These are phyloP conservation scores for Campopleginae sp. DNA, from an alignment of 2,888 invertebrate species.

Conservation along the genomic window DNA sequence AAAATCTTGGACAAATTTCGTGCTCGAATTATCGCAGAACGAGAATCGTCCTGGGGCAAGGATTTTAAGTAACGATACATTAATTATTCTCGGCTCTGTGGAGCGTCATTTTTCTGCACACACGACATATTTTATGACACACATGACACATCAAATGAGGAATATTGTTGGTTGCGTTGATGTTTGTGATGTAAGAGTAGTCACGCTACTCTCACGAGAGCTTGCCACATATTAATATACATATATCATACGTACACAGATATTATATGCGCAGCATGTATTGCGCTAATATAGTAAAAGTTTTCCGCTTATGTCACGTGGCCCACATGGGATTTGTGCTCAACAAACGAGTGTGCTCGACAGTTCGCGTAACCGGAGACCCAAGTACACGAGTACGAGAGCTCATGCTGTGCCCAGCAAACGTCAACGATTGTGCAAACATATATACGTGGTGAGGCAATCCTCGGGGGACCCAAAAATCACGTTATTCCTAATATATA, in stretches of 20 bases:
- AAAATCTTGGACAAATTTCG: too few relatives aligned
- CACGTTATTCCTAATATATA: neutral
- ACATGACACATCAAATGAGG: neutral
- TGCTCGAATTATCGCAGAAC: neutral
- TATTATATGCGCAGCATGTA: neutral
- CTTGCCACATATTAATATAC: neutral
- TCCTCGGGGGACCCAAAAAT: neutral
- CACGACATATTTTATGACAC: slow-evolving; percentile 8
- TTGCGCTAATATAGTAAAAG: slow-evolving; percentile 9
- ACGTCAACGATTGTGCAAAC: neutral
- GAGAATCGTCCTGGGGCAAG: neutral
- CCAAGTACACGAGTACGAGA: slow-evolving; percentile 25
- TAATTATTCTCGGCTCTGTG: slow-evolving; percentile 1
- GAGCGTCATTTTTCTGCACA: neutral
- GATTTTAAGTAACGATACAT: slow-evolving; percentile 6
- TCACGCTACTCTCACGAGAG: slow-evolving; percentile 25
- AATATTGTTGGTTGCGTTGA: neutral
- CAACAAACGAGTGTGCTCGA: slow-evolving; percentile 13
- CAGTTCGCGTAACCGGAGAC: neutral
- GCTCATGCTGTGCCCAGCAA: neutral
- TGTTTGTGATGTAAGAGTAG: neutral
- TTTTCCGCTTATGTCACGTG: slow-evolving; percentile 26
- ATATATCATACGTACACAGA: neutral
- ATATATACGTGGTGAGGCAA: neutral
- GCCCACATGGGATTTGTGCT: slow-evolving; percentile 37